phyloP scores from a whole-genome alignment of 2,888 invertebrate species.

The Athrips mouffetella region DNA sequence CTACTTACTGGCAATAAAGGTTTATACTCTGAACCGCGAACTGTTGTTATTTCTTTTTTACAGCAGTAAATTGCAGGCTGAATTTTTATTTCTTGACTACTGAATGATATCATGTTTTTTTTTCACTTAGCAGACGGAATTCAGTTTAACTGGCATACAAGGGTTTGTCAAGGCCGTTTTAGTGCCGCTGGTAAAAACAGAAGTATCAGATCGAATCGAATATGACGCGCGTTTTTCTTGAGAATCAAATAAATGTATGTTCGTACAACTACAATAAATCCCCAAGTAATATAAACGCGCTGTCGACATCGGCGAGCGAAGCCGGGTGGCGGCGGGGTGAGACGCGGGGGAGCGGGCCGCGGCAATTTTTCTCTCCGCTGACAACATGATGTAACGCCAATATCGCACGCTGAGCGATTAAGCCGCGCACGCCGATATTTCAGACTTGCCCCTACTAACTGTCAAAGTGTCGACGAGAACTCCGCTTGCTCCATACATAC shows the following conservation, averaged over 20 bases:
- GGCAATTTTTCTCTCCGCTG: conserved; percentile 77
- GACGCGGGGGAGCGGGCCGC: conserved; percentile 50
- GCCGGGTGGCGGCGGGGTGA: conserved; percentile 39
- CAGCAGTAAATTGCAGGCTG: conserved; percentile 9
- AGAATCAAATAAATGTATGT: conserved; percentile 60
- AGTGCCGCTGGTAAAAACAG: no score
- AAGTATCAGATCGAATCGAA: no score
- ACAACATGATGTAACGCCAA: conserved; percentile 79
- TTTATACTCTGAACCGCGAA: conserved; percentile 10
- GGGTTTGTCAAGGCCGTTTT: no score
- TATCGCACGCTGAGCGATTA: conserved; percentile 78
- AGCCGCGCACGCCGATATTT: conserved; percentile 77
- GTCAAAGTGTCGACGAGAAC: conserved; percentile 69
- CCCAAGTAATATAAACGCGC: conserved; percentile 70
- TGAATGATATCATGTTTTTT: background rate
- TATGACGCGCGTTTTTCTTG: conserved; percentile 28
- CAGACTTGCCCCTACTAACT: conserved; percentile 76
- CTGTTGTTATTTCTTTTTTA: conserved; percentile 10
- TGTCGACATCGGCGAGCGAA: conserved; percentile 57
- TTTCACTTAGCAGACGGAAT: no score
- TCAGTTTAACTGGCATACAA: no score
- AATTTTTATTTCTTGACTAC: background rate
- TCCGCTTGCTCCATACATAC: conserved; percentile 36
- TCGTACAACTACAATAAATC: conserved; percentile 72
- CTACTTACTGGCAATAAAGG: conserved; percentile 7